These are phyloP conservation scores for Drosophila carrolli DNA, from an alignment of 1,140 invertebrate species.

Conservation along the genomic window DNA sequence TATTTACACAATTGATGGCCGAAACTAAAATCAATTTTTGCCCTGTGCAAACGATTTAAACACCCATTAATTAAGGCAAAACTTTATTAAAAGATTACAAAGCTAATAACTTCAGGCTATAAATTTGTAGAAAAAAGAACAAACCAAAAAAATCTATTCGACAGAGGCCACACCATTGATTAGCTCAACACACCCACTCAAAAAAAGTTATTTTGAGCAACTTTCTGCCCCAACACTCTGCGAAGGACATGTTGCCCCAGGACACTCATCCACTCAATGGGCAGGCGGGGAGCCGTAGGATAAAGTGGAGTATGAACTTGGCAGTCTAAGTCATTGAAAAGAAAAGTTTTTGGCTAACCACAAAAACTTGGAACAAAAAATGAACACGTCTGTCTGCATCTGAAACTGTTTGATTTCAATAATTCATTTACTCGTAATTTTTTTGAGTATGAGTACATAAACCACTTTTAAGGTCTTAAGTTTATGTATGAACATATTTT, in stretches of 20 bases:
- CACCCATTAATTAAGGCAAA: conserved; percentile 39
- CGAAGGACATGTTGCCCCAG: conserved; percentile 59
- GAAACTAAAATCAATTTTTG: not conserved
- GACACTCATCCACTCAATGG: conserved; percentile 40
- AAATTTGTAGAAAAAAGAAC: conserved; percentile 25
- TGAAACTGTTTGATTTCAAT: conserved; percentile 32
- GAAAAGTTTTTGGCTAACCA: conserved; percentile 47
- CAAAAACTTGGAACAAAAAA: conserved; percentile 44
- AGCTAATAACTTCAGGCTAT: conserved; percentile 64
- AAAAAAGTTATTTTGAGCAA: conserved; percentile 44
- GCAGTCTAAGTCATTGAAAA: conserved; percentile 57
- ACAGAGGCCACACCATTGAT: conserved; percentile 34
- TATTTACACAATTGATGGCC: conserved; percentile 19
- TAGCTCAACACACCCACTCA: conserved; percentile 53
- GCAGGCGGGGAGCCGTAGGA: conserved; percentile 20
- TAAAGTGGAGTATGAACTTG: conserved; percentile 51
- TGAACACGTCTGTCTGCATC: conserved; percentile 24
- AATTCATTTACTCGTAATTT: conserved; percentile 16
- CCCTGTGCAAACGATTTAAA: conserved; percentile 8
- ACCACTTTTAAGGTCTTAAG: too few relatives aligned
- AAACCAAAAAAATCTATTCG: not conserved
- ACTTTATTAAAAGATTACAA: conserved; percentile 67
- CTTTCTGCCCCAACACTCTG: conserved; percentile 60
- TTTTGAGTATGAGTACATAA: not conserved
- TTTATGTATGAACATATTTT: too few relatives aligned